Percentiles rank a stretch among this genome's conserved stretches.
phyloP scores from a whole-genome alignment of 1,140 invertebrate species.

The Chironomus striatipennis region DNA sequence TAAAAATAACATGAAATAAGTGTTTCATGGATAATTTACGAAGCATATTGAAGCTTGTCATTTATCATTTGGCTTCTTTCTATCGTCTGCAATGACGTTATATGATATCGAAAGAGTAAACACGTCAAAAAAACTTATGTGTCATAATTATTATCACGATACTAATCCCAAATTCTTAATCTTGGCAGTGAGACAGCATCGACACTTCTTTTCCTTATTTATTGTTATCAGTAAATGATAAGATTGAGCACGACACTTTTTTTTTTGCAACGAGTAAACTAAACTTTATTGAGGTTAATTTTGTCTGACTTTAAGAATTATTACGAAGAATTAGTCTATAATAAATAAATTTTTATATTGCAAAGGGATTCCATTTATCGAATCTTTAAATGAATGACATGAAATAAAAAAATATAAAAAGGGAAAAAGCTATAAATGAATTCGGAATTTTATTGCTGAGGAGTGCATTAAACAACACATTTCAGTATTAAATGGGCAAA shows the following conservation, averaged over 20 bases:
- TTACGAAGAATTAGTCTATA: no score
- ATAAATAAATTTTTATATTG: background rate
- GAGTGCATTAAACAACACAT: conserved; percentile 23
- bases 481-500: conserved; percentile 9
- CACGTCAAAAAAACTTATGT: background rate
- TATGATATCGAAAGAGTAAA: background rate
- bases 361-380: background rate
- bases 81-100: background rate
- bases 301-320: no score
- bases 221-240: no score
- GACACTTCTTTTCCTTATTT: no score
- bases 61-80: conserved; percentile 2
- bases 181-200: no score
- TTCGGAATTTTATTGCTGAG: conserved; percentile 11
- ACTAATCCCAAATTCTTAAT: background rate
- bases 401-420: background rate
- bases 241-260: no score
- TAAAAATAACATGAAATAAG: background rate
- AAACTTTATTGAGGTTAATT: no score
- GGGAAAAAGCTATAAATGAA: background rate
- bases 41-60: background rate
- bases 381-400: conserved; percentile 14
- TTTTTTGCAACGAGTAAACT: no score
- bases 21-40: background rate
- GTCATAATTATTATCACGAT: background rate